Evolutionary conservation across 2,888 invertebrate species (phyloP), one percentile per base, ranked within the genome.

Genomic region (Mesorhabditis sp.): DNA sequence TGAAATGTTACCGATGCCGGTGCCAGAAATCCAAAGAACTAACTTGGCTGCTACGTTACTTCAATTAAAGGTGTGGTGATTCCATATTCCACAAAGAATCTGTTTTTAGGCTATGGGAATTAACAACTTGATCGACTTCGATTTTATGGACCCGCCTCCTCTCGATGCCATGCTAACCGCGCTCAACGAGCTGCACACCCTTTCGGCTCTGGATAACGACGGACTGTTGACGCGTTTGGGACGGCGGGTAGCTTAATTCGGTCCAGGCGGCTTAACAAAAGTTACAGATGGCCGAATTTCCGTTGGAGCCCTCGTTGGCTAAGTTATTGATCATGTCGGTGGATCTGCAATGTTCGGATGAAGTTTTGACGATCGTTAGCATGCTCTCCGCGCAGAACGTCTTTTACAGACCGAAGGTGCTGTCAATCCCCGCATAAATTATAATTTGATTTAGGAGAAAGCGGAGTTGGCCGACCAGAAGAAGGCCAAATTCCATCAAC

Each of bases 281-380:
- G 70, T 86, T 87, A n/a, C 88, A 92, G 91, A 98, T 98, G 98
- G 97, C 98, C 0, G 98, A 99, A 87, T 99, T 99, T 87, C 98
- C 98, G 0, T 88, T 99, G 68, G 98, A 99, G 86, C 98, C 98
- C 0, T 95, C 95, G 87, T 89, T 98, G 43, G 94, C 95, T 0
- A 99, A 99, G 89, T 94, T 99, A 91, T 89, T 99, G 4, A 98
- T 99, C 72, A 97, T 97, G 96, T 96, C 96, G 0, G 97, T 98
- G 0, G 94, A 97, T 42, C 89, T 96, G 64, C 93, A 93, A 80
- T 99, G 98, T 85, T 94, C 95, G 0, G 98, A 99, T 86, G 98
- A 99, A 88, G 93, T 98, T 75, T 89, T 99, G 6, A 98, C 98
- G 0, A 93, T 99, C 71, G 97, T 98, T 0, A 95, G 96, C 7